Evolutionary conservation across 2,888 invertebrate species (phyloP), one percentile per base, ranked within the genome.

Genomic region (Dynastes hyllus): DNA sequence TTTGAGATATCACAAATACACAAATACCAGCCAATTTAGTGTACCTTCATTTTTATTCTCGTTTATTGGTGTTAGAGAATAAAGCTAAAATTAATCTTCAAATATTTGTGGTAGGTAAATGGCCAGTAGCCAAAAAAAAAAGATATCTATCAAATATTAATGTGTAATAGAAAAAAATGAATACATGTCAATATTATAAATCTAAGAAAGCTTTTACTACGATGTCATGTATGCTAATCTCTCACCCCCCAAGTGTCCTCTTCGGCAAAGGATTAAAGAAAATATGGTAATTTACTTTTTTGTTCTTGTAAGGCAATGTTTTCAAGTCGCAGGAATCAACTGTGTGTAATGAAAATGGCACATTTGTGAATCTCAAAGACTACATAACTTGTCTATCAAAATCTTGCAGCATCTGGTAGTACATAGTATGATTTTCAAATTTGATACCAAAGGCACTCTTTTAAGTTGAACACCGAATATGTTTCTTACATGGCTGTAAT

Each of bases 101-200:
- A 37, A 27, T 8, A 37, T 37, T 69, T 51, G 22, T 69, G 37
- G 32, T 65, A 78, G 78, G 71, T 5, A 53, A 16, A 53, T 63
- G 78, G 78, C 78, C 78, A 73, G 73, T 78, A 78, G 78, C 78
- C 78, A 78, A 78, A 73, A 78, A 67, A 67, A 11, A 69, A 11
- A 22, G 13, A 45, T 45, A 45, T 11, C 45, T 45, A n/a, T 66
- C 8, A 66, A 37, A 37, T 40, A 16, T 66, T 11, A 40, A 45
- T 67, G 4, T 63, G 32, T 67, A 69, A 51, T 69, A 69, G 29
- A 69, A 50, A 29, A 22, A 27, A 51, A n/a, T 27, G 13, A 51
- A 9, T 45, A 51, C 40, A 22, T 69, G 50, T 5, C 63, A 63
- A 45, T 45, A 45, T 45, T 45, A n/a, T 9, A 40, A 66, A 40